phyloP scores from a whole-genome alignment of 92 coral and sea anemone species.

The Palythoa grandis region DNA sequence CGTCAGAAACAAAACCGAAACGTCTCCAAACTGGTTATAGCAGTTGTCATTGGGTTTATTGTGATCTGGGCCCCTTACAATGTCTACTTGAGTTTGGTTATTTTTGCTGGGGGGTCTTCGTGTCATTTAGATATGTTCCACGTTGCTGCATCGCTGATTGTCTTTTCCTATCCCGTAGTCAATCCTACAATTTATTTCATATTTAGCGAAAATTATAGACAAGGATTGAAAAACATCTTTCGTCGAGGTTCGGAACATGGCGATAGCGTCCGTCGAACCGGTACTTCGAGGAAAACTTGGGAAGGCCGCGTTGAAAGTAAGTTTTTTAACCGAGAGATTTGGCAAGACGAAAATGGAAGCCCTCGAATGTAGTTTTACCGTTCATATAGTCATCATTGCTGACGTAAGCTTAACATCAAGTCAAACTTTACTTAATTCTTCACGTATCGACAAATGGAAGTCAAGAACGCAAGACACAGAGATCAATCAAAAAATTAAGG shows the following conservation, averaged over 20 bases:
- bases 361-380: conserved; percentile 27
- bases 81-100: conserved; percentile 38
- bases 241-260: neutral
- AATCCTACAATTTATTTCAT: conserved; percentile 64
- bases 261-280: conserved; percentile 3
- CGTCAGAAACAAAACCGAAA: conserved; percentile 58
- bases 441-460: too few relatives aligned
- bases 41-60: conserved; percentile 64
- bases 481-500: too few relatives aligned
- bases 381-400: neutral
- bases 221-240: conserved; percentile 46
- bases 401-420: neutral
- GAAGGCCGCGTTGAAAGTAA: conserved; percentile 2
- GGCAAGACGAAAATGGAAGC: conserved; percentile 24
- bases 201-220: conserved; percentile 63
- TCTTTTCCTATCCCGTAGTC: conserved; percentile 50
- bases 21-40: conserved; percentile 61
- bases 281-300: conserved; percentile 7
- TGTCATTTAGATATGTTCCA: conserved; percentile 40
- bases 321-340: neutral
- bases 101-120: conserved; percentile 46
- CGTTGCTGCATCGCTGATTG: conserved; percentile 13
- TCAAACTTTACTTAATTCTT: neutral
- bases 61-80: conserved; percentile 66
- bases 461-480: too few relatives aligned